Base-by-base conservation (phyloP, 2,113 vertebrate genomes). In the Triplophysa rosa region DNA sequence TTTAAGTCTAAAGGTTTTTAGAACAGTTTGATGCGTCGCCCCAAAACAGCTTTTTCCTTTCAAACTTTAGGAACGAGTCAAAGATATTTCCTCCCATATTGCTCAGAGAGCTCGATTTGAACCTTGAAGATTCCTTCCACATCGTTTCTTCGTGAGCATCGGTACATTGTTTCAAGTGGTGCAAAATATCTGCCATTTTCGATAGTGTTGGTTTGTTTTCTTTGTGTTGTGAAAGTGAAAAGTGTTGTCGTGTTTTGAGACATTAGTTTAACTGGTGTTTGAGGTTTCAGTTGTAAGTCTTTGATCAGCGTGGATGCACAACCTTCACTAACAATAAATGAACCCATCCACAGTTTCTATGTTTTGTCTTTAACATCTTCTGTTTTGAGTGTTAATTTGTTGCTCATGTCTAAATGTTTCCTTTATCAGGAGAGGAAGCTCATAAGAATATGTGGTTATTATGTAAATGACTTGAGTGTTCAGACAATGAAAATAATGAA, bases 121-220 rank as follows among this genome's bases (percentile, higher is more conserved):
- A 29, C 2, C 26, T 29, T 29, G 1, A 29, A 29, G 26, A 29
- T 29, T 29, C 26, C 2, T 29, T 29, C 3, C 29, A 29, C 29
- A 29, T 29, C 3, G 24, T 24, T 24, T 24, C 24, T 24, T 24
- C 24, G 6, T 37, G 33, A 37, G 33, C 7, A 1, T 37, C 33
- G 7, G 7, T 37, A 37, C 33, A 37, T 37, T 37, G 33, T 37
- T 37, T 37, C 33, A 37, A 56, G 23, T 8, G 8, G 37, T 61
- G 58, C 71, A 47, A 62, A 73, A 45, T 2, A 62, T 74, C 58
- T 74, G 72, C 72, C 59, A 63, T 63, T 74, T 74, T 56, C 6
- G 21, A 26, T 74, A 74, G 71, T 47, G 8, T 61, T 56, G 17
- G 1, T 56, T 40, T 56, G 26, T 56, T 40, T 40, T 73, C 29